phyloP scores from a whole-genome alignment of 1,140 invertebrate genomes.

The Muscidifurax raptorellus region DNA sequence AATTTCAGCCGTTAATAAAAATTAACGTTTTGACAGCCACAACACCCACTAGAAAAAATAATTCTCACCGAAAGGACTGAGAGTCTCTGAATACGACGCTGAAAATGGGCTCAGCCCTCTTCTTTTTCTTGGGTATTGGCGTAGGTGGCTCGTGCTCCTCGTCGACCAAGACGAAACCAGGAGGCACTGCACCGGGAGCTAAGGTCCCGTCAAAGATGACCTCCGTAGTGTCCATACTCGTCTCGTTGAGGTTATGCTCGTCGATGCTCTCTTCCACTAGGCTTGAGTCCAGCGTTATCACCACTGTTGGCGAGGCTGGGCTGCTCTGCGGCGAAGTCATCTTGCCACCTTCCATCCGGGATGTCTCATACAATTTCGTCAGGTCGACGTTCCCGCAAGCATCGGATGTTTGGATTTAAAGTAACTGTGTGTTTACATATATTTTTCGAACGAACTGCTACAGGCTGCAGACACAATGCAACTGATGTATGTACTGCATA shows the following conservation, averaged over 20 bases:
- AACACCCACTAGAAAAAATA: not conserved
- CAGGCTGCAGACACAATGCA: not conserved
- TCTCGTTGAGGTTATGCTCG: constrained; percentile 25
- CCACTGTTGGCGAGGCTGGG: not conserved
- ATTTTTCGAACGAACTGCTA: constrained; percentile 2
- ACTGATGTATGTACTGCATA: no score
- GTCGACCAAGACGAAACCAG: constrained; percentile 61
- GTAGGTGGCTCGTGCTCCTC: constrained; percentile 49
- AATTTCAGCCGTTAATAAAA: not conserved
- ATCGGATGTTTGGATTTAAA: not conserved
- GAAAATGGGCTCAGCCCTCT: constrained; percentile 54
- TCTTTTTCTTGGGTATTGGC: not conserved
- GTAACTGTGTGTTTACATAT: not conserved
- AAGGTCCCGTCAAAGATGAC: constrained; percentile 58
- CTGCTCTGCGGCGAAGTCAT: not conserved
- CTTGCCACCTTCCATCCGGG: not conserved
- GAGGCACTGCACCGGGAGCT: constrained; percentile 59
- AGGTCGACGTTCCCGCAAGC: not conserved
- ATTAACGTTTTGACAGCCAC: constrained; percentile 29
- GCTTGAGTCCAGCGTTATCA: constrained; percentile 17
- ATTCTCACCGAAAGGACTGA: constrained; percentile 59
- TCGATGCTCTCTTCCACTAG: not conserved
- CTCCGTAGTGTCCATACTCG: constrained; percentile 5
- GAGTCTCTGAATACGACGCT: constrained; percentile 67
- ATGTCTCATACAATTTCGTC: constrained; percentile 16